Conservation (phyloP, 2,888 invertebrate species). For the Gari tellinella region DNA sequence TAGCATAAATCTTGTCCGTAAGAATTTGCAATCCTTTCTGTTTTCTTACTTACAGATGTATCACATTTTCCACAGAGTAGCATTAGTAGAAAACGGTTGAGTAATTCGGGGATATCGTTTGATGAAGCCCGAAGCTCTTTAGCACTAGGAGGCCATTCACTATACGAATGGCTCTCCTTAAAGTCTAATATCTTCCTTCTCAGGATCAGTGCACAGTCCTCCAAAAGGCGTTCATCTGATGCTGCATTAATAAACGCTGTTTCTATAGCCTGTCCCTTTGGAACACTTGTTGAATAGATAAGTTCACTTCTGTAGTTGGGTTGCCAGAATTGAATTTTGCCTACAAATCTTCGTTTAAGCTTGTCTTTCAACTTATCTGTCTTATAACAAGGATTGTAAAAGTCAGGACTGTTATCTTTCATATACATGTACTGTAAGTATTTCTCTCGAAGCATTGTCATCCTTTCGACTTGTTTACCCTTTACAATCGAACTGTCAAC, state of each 20-base stretch:
- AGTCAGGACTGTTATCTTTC: constrained; percentile 10
- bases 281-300: constrained; percentile 18
- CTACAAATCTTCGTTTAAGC: constrained; percentile 21
- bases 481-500: constrained; percentile 16
- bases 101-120: constrained; percentile 5
- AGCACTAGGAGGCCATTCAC: constrained; percentile 28
- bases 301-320: constrained; percentile 38
- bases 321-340: constrained; percentile 39
- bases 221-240: constrained; percentile 31
- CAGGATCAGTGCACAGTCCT: constrained; percentile 37
- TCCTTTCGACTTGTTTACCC: constrained; percentile 30
- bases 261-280: constrained; percentile 40
- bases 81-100: background rate
- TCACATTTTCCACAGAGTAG: constrained; percentile 8
- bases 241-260: constrained; percentile 44
- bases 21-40: constrained; percentile 15
- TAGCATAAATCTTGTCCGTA: constrained; percentile 35
- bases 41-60: background rate
- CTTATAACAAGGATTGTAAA: constrained; percentile 43
- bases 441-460: constrained; percentile 35
- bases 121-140: background rate
- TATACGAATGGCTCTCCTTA: no score
- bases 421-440: constrained; percentile 15
- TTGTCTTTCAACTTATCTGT: constrained; percentile 43
- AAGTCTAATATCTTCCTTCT: constrained; percentile 15